Conservation (phyloP, 2,797 vertebrate genomes). For the Limosa lapponica region DNA sequence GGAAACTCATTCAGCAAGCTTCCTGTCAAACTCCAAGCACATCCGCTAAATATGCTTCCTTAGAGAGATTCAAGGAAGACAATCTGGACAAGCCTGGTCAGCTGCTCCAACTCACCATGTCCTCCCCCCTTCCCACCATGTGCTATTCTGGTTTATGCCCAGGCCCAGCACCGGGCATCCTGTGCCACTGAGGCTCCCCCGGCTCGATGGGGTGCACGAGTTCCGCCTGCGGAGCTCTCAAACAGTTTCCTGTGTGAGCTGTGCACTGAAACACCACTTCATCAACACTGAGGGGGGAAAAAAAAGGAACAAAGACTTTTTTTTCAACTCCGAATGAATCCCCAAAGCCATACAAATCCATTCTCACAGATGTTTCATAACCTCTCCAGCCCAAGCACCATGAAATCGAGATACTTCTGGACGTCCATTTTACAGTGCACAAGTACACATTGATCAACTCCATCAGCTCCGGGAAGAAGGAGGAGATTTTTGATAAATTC, state of each 20-base stretch:
- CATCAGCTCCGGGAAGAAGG: not conserved
- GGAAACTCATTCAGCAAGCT: not conserved
- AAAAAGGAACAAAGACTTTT: not conserved
- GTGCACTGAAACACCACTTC: not conserved
- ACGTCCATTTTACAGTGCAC: not conserved
- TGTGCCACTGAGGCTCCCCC: not conserved
- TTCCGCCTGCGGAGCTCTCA: not conserved
- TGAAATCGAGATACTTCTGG: not conserved
- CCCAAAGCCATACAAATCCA: not conserved
- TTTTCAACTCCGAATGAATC: not conserved
- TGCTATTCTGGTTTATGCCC: not conserved
- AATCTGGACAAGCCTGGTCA: not conserved
- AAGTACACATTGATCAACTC: not conserved
- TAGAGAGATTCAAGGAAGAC: not conserved
- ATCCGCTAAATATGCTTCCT: not conserved
- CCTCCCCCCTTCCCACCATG: not conserved
- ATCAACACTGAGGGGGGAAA: not conserved
- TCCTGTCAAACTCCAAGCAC: constrained; percentile 25
- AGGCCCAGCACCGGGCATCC: not conserved
- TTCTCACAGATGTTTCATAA: not conserved
- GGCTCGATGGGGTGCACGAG: not conserved
- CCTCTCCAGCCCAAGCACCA: not conserved
- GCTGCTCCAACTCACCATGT: not conserved
- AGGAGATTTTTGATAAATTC: not conserved
- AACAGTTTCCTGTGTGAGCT: not conserved